phyloP scores from a whole-genome alignment of 1,140 invertebrate genomes.

The Drosophila elegans region DNA sequence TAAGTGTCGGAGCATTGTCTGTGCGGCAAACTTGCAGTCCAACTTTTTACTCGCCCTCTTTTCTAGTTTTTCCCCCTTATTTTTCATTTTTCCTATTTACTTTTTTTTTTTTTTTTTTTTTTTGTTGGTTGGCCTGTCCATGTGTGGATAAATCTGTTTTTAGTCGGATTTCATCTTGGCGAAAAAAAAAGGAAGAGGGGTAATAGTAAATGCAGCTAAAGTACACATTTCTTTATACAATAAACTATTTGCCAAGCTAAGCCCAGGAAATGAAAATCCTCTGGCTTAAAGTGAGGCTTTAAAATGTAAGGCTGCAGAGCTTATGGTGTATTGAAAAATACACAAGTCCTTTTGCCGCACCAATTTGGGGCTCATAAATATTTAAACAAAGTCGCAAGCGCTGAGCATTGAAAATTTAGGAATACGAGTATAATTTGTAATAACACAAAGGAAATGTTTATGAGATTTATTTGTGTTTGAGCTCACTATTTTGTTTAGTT shows the following conservation, averaged over 20 bases:
- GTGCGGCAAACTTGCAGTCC: constrained; percentile 35
- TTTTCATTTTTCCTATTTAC: neutral
- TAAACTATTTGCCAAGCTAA: constrained; percentile 8
- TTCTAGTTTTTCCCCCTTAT: neutral
- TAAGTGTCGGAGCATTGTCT: constrained; percentile 62
- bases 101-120: no score
- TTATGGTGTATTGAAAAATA: neutral
- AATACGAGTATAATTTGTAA: neutral
- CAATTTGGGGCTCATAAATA: neutral
- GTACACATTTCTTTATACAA: constrained; percentile 9
- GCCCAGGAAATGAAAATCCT: constrained; percentile 13
- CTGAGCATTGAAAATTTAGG: neutral
- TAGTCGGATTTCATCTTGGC: constrained; percentile 15
- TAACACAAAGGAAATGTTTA: no score
- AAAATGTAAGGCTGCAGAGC: constrained; percentile 1
- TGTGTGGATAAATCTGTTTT: constrained; percentile 31
- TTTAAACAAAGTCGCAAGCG: neutral
- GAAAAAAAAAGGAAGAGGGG: neutral
- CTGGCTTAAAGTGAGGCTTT: constrained; percentile 9
- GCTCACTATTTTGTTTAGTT: no score
- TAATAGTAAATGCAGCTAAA: neutral
- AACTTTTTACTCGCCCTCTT: constrained; percentile 33
- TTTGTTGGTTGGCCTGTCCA: neutral
- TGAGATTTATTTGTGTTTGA: no score
- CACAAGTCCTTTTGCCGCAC: neutral